Evolutionary conservation across 2,797 vertebrate genomes (phyloP), one percentile per base, ranked within the genome.

Genomic region (Phylloscopus collybita): DNA sequence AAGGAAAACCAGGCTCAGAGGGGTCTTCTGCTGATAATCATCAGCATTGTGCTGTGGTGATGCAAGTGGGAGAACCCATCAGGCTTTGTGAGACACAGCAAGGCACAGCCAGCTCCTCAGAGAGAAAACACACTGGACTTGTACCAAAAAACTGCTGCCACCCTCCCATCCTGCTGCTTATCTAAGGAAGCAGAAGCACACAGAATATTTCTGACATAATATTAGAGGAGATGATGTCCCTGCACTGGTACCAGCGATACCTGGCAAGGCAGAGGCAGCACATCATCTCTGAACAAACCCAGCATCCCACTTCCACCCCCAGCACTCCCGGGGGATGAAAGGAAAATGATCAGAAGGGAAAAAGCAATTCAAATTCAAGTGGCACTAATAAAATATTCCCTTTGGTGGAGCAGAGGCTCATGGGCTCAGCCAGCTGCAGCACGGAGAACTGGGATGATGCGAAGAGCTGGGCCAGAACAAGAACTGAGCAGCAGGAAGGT

Each of bases 351-450:
- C 89, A 92, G 91, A 94, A 91, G 76, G 64, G 62, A 87, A 85
- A 89, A 82, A 83, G 79, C 0, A 2, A 88, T 81, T 54, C 71
- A 88, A 89, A 91, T 91, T 90, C 89, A 91, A 82, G 88, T 80
- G 92, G 74, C 3, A 0, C 67, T 92, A 85, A 94, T 95, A 90
- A 96, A 94, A 89, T 90, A 96, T 95, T 97, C 94, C 93, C 90
- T 95, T 96, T 95, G 88, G 94, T 85, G 84, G 83, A 85, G 92
- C 90, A 57, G 86, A 94, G 88, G 84, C 90, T 93, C 66, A 34
- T 1, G n/a, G 80, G 93, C 88, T 79, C 57, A 74, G 74, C 34
- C 71, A 70, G 86, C 67, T 42, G 38, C 5, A 1, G 81, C 8
- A 4, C 2, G 0, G 74, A 67, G 76, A 86, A 80, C 40, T 49